Evolutionary conservation across 2,113 vertebrate genomes (phyloP).

Genomic region (Datnioides undecimradiatus): DNA sequence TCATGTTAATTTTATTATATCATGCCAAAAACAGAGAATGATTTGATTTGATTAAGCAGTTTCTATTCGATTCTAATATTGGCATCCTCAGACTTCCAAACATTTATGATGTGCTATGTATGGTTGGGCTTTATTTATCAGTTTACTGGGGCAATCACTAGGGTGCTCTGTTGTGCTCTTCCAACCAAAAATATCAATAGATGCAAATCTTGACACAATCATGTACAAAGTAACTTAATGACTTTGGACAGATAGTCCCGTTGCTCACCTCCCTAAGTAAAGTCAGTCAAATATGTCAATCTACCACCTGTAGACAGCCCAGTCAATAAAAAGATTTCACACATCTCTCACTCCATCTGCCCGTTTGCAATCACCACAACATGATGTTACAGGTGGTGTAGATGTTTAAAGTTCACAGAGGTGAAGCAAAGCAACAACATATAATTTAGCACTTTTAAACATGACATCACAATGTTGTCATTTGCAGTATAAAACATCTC

Average conservation of each 20-base stretch:
- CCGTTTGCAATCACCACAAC: background rate
- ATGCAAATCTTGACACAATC: constrained; percentile 56
- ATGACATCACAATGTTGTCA: background rate
- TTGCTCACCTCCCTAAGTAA: constrained; percentile 60
- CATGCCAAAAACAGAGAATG: too few relatives aligned
- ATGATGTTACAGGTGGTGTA: background rate
- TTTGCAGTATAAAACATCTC: background rate
- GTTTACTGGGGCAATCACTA: background rate
- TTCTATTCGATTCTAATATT: background rate
- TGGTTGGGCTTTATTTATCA: constrained; percentile 1
- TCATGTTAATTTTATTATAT: too few relatives aligned
- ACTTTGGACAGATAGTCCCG: constrained; percentile 70
- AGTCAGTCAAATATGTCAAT: constrained; percentile 76
- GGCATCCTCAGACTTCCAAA: background rate
- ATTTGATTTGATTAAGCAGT: background rate
- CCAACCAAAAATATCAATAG: constrained; percentile 69
- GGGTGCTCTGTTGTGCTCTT: constrained; percentile 16
- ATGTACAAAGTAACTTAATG: constrained; percentile 70
- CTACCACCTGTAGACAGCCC: constrained; percentile 62
- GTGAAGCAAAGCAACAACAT: background rate
- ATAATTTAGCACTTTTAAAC: background rate
- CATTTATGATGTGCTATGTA: background rate
- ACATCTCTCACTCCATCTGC: constrained; percentile 5
- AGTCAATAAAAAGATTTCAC: constrained; percentile 51
- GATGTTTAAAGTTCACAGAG: constrained; percentile 7